Percentiles rank a stretch among this genome's conserved stretches.
These are phyloP conservation scores for Mugil cephalus DNA, from an alignment of 2,113 vertebrate genomes.

Conservation along the genomic window DNA sequence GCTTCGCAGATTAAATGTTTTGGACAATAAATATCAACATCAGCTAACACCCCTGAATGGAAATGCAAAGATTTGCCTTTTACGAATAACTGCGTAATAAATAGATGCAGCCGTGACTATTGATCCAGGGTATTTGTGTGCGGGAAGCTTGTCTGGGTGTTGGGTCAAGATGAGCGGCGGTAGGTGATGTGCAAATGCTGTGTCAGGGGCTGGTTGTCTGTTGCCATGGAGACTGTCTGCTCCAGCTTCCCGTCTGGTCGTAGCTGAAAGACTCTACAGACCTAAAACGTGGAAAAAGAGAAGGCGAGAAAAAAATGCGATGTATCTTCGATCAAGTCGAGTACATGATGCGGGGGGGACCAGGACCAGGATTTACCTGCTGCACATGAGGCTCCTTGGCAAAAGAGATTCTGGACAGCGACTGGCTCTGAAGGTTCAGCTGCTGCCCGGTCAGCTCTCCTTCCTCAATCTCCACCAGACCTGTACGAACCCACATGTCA, in stretches of 20 bases:
- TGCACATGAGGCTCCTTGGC: slow-evolving; percentile 92
- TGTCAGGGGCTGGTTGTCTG: slow-evolving; percentile 90
- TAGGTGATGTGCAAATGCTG: slow-evolving; percentile 94
- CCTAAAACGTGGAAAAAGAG: slow-evolving; percentile 76
- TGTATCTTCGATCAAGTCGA: too few relatives aligned
- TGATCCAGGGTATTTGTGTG: not conserved
- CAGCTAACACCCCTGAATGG: not conserved
- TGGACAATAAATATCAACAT: not conserved
- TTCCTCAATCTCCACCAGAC: slow-evolving; percentile 96
- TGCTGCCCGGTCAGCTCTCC: slow-evolving; percentile 91
- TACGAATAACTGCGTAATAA: not conserved
- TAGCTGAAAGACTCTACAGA: slow-evolving; percentile 91
- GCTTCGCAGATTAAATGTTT: slow-evolving; percentile 1
- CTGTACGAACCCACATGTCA: slow-evolving; percentile 74
- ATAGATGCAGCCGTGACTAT: slow-evolving; percentile 1
- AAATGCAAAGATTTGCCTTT: not conserved
- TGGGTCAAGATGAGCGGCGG: slow-evolving; percentile 78
- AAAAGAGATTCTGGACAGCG: slow-evolving; percentile 92
- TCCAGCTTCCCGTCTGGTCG: slow-evolving; percentile 92
- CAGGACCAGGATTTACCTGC: slow-evolving; percentile 87
- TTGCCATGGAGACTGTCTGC: slow-evolving; percentile 96
- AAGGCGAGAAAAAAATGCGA: not conserved
- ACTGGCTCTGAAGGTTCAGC: slow-evolving; percentile 87
- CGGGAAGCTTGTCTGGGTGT: not conserved
- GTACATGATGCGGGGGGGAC: not conserved